Base-by-base conservation (phyloP, 2,888 invertebrate genomes). In the Drosophila neoperkinsi region DNA sequence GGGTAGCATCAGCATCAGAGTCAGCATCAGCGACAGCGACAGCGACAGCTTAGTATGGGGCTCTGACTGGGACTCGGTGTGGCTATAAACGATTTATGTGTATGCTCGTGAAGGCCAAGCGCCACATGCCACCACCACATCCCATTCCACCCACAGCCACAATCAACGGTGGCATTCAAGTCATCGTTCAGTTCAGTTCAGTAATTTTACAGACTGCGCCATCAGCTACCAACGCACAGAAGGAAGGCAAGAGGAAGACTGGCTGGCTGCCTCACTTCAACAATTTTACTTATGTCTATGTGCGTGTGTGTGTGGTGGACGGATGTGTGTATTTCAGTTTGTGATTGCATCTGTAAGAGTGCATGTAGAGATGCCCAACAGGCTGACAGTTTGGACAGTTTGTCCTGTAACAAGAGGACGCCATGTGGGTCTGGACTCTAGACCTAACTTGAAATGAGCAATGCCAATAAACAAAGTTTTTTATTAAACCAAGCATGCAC, bases 141-240 rank as follows among this genome's bases (percentile, higher is more conserved):
- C 38, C 49, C 53, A 66, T 16, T 36, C 62, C 31, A 56, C 43
- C 41, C 46, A 30, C 51, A 49, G 43, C 58, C 66, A 55, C 70
- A 72, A 72, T 66, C 59, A 60, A 68, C 67, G 65, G 69, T 75
- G 71, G 77, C 79, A 79, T 82, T 86, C 87, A 90, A 90, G 91
- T 91, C 84, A 82, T 87, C 90, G 88, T 88, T 90, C 90, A 90
- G 88, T 84, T 79, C 79, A 76, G 83, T 84, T 89, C 90, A 88
- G 91, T 88, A 91, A 90, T 90, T 90, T 90, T 82, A 86, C 87
- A 89, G 89, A 78, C 84, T 82, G 80, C 81, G 73, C 66, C 86
- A 88, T 82, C 82, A 84, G 86, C 83, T 89, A 79, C 77, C 84
- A 84, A 81, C 77, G 83, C 79, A 79, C 79, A 76, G 61, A 77